These are phyloP conservation scores for Montipora sp. DNA, from an alignment of 64 coral and sea anemone species.

Conservation along the genomic window DNA sequence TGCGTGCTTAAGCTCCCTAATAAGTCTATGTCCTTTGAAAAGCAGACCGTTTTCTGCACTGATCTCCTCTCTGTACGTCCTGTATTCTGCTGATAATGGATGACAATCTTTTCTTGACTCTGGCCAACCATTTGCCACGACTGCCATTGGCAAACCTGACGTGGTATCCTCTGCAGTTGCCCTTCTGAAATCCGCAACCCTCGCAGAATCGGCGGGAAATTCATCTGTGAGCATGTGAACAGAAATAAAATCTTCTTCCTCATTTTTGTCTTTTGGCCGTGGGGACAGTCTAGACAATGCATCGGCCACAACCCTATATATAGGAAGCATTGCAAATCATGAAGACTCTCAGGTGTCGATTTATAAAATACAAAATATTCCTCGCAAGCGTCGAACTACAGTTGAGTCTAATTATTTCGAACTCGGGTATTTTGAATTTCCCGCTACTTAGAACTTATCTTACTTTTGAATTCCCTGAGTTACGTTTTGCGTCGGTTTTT, in stretches of 20 bases:
- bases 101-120: background rate
- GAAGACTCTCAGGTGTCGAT: slow-evolving; percentile 16
- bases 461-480: too few species aligned
- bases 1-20: background rate
- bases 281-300: slow-evolving; percentile 21
- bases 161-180: background rate
- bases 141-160: background rate
- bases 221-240: slow-evolving; percentile 4
- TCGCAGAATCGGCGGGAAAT: slow-evolving; percentile 3
- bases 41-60: background rate
- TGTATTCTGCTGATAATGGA: background rate
- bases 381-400: too few species aligned
- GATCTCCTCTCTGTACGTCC: background rate
- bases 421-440: too few species aligned
- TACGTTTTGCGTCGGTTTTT: too few species aligned
- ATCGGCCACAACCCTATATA: slow-evolving; percentile 1
- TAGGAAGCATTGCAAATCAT: slow-evolving; percentile 62
- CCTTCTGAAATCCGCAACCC: background rate
- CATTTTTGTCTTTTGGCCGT: background rate
- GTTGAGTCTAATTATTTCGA: too few species aligned
- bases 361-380: too few species aligned
- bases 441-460: too few species aligned
- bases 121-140: background rate
- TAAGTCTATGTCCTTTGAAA: background rate
- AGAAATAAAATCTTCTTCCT: background rate